These are phyloP conservation scores for Mesitornis unicolor DNA, from an alignment of 2,113 vertebrate species.

Conservation along the genomic window DNA sequence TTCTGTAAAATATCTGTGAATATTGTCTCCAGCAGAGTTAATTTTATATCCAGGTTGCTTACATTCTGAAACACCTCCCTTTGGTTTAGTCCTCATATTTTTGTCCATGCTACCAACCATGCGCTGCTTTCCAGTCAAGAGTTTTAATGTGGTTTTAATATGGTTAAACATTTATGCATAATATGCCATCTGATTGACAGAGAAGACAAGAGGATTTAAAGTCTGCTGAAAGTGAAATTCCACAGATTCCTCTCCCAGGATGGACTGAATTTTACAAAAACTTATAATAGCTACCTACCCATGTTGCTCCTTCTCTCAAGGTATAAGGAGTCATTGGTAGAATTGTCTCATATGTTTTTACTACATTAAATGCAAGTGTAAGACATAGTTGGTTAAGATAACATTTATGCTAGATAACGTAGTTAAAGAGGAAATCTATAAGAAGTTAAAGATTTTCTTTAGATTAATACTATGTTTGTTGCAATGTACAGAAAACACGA, in stretches of 20 bases:
- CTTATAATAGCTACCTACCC: not conserved
- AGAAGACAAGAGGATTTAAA: not conserved
- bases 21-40: not conserved
- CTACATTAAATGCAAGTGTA: not conserved
- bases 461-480: not conserved
- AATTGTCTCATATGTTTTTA: not conserved
- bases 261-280: not conserved
- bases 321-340: not conserved
- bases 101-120: not conserved
- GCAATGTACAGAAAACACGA: not conserved
- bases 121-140: not conserved
- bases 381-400: not conserved
- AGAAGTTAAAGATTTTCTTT: conserved; percentile 1
- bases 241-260: not conserved
- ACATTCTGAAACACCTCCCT: not conserved
- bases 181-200: not conserved
- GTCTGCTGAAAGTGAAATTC: not conserved
- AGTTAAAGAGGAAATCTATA: not conserved
- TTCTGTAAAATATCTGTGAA: conserved; percentile 4
- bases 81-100: not conserved
- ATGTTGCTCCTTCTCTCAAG: not conserved
- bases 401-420: not conserved
- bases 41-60: not conserved
- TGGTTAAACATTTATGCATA: not conserved
- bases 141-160: not conserved